Conservation (phyloP, 2,888 invertebrate species). For the Epistrophe grossulariae region DNA sequence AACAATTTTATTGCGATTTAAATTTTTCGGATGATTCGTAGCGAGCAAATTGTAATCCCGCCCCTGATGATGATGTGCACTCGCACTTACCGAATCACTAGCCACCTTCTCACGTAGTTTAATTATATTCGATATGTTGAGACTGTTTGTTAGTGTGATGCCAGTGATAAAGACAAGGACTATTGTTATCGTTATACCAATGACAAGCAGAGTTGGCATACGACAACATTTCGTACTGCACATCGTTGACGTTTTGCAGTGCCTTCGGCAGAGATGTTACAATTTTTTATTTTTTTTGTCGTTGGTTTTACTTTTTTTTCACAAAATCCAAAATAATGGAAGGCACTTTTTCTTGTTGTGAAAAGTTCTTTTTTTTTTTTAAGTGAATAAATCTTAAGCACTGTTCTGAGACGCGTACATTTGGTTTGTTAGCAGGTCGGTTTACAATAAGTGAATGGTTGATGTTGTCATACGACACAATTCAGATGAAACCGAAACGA, state of each 20-base stretch:
- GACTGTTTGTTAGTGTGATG: conserved; percentile 84
- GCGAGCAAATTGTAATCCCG: conserved; percentile 82
- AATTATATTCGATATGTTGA: conserved; percentile 83
- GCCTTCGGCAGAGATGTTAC: conserved; percentile 36
- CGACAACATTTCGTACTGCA: conserved; percentile 83
- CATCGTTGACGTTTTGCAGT: conserved; percentile 79
- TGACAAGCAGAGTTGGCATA: conserved; percentile 83
- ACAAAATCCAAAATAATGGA: conserved; percentile 69
- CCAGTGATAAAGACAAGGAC: conserved; percentile 85
- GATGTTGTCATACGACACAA: conserved; percentile 52
- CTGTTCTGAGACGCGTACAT: conserved; percentile 42
- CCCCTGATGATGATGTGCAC: conserved; percentile 82
- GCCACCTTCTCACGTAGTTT: conserved; percentile 83
- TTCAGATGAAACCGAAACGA: conserved; percentile 69
- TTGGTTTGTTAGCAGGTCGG: conserved; percentile 34
- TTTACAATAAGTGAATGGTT: conserved; percentile 37
- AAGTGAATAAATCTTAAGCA: conserved; percentile 61
- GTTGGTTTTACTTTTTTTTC: conserved; percentile 33
- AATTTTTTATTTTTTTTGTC: conserved; percentile 38
- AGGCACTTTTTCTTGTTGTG: conserved; percentile 64
- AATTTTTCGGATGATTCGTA: conserved; percentile 81
- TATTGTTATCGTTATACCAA: conserved; percentile 84
- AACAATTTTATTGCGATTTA: conserved; percentile 82
- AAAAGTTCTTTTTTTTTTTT: conserved; percentile 7
- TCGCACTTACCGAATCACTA: conserved; percentile 83